These are phyloP conservation scores for Wiebesia pumilae DNA, from an alignment of 1,140 invertebrate genomes.

Conservation along the genomic window DNA sequence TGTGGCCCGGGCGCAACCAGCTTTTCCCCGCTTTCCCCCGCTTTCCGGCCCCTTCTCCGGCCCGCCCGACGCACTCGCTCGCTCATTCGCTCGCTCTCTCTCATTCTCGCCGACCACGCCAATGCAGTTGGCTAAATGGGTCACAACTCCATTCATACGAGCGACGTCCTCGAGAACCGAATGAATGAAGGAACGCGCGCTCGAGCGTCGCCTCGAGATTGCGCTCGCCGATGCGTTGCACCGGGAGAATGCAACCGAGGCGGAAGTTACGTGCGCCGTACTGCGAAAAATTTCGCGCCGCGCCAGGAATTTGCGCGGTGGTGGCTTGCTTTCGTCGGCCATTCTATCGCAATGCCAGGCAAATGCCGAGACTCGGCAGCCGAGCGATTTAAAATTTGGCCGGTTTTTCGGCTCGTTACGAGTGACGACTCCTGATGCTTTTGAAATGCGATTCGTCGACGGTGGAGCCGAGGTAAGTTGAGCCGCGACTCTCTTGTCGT, in stretches of 20 bases:
- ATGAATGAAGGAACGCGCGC: constrained; percentile 29
- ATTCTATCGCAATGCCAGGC: background rate
- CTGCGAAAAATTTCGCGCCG: constrained; percentile 4
- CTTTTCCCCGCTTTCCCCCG: constrained; percentile 30
- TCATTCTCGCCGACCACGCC: constrained; percentile 20
- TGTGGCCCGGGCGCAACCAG: background rate
- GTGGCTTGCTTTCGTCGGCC: background rate
- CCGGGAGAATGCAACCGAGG: constrained; percentile 17
- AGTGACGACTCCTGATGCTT: too few species aligned
- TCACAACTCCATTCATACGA: constrained; percentile 55
- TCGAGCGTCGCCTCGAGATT: constrained; percentile 16
- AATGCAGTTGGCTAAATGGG: constrained; percentile 59
- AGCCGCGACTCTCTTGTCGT: too few species aligned
- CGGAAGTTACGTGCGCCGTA: constrained; percentile 37
- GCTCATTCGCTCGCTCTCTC: background rate
- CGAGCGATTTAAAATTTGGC: background rate
- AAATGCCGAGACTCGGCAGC: too few species aligned
- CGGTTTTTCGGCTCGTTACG: background rate
- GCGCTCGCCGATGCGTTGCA: constrained; percentile 25
- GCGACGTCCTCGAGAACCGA: background rate
- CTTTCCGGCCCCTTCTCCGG: background rate
- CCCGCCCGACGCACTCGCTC: too few species aligned
- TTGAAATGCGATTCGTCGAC: too few species aligned
- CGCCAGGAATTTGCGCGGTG: background rate
- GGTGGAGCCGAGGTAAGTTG: too few species aligned